Percentiles rank a stretch among this genome's conserved stretches.
phyloP scores from a whole-genome alignment of 2,113 vertebrate genomes.

The Brienomyrus brachyistius region DNA sequence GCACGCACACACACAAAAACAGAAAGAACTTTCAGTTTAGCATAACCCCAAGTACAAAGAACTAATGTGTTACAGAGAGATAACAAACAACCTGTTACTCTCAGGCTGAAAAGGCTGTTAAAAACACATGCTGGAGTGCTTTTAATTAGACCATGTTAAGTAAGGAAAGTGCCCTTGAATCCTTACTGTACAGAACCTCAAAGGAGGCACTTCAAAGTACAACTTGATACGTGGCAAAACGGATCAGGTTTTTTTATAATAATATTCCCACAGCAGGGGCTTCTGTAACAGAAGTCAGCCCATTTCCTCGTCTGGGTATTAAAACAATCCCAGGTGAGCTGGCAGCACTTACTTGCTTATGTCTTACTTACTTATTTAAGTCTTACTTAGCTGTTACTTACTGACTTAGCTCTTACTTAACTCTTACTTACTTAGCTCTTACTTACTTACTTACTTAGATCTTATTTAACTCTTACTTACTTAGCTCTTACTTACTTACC shows the following conservation, averaged over 20 bases:
- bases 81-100: background rate
- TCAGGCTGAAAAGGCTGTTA: background rate
- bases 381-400: too few species aligned
- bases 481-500: background rate
- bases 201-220: conserved; percentile 5
- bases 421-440: too few species aligned
- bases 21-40: background rate
- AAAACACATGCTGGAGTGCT: background rate
- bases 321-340: background rate
- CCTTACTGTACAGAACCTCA: background rate
- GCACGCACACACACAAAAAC: background rate
- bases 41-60: background rate
- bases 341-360: background rate
- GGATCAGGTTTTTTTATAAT: background rate
- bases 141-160: background rate
- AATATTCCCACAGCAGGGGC: background rate
- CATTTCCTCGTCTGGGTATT: background rate
- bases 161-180: background rate
- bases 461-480: background rate
- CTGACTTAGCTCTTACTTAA: too few species aligned
- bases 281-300: background rate
- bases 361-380: background rate
- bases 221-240: background rate
- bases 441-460: too few species aligned
- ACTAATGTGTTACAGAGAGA: background rate